These are phyloP conservation scores for Drosophila pectinifera DNA, from an alignment of 1,140 invertebrate species.

Conservation along the genomic window DNA sequence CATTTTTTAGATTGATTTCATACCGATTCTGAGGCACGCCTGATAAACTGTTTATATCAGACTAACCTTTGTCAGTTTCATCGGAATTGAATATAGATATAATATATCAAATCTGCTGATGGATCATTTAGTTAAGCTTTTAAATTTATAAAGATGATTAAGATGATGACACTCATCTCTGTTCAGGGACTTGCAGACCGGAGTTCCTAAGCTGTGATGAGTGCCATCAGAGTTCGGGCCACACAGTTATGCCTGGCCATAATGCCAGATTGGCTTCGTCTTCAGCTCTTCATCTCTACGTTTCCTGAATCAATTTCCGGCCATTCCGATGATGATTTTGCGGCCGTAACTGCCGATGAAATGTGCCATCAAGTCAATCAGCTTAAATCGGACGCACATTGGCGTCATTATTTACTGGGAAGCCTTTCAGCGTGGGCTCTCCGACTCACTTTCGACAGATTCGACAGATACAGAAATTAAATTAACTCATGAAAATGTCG, in stretches of 20 bases:
- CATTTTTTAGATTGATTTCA: not conserved
- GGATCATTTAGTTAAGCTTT: not conserved
- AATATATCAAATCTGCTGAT: not conserved
- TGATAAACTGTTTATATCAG: not conserved
- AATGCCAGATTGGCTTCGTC: constrained; percentile 4
- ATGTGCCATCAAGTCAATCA: constrained; percentile 62
- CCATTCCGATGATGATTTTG: constrained; percentile 23
- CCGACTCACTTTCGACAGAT: not conserved
- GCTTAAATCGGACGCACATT: constrained; percentile 57
- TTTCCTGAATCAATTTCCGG: constrained; percentile 54
- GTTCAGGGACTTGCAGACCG: too few relatives aligned
- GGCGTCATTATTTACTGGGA: constrained; percentile 34
- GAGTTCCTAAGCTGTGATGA: not conserved
- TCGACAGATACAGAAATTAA: constrained; percentile 64
- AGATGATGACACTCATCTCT: too few relatives aligned
- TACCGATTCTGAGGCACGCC: too few relatives aligned
- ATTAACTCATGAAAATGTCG: constrained; percentile 57
- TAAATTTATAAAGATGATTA: not conserved
- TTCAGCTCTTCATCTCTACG: constrained; percentile 19
- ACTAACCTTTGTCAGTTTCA: not conserved
- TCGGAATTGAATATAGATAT: not conserved
- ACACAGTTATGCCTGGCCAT: not conserved
- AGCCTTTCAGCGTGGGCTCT: constrained; percentile 3
- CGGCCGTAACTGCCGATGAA: constrained; percentile 17
- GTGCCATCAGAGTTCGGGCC: not conserved